Percentiles rank a stretch among this genome's conserved stretches.
Evolutionary conservation across 2,797 vertebrate species (phyloP).

Genomic region (Anguilla pacifica): DNA sequence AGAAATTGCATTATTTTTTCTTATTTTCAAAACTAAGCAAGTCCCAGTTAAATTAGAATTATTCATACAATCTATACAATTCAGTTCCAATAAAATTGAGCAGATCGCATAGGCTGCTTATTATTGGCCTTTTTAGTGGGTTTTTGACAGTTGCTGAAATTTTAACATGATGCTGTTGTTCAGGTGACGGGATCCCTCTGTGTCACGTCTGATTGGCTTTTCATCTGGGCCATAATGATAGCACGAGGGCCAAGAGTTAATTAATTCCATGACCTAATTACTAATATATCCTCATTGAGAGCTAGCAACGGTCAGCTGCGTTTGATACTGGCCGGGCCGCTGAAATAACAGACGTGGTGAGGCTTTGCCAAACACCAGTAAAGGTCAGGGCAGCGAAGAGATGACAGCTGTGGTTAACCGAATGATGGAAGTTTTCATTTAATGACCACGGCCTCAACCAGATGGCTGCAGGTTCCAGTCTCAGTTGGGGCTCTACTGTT

Average conservation of each 20-base stretch:
- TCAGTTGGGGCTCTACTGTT: neutral
- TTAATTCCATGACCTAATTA: constrained; percentile 82
- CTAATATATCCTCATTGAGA: constrained; percentile 84
- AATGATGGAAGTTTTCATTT: neutral
- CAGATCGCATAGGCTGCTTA: neutral
- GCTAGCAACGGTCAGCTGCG: constrained; percentile 82
- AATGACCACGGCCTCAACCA: neutral
- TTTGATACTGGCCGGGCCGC: constrained; percentile 74
- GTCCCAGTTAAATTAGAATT: constrained; percentile 24
- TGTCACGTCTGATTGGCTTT: constrained; percentile 77
- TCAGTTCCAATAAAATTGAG: constrained; percentile 9
- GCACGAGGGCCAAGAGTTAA: constrained; percentile 78
- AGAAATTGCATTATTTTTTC: constrained; percentile 63
- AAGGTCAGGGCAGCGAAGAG: constrained; percentile 64
- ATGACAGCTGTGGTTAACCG: constrained; percentile 26
- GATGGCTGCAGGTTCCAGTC: neutral
- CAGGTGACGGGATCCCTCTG: constrained; percentile 73
- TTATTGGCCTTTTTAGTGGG: constrained; percentile 51
- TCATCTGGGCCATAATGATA: constrained; percentile 79
- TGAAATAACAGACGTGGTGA: constrained; percentile 76
- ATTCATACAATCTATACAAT: constrained; percentile 20
- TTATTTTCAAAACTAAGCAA: constrained; percentile 56
- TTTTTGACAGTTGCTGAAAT: constrained; percentile 54
- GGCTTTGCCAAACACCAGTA: constrained; percentile 69
- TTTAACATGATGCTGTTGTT: constrained; percentile 61